These are phyloP conservation scores for Girardinus metallicus DNA, from an alignment of 2,797 vertebrate genomes.

Conservation along the genomic window DNA sequence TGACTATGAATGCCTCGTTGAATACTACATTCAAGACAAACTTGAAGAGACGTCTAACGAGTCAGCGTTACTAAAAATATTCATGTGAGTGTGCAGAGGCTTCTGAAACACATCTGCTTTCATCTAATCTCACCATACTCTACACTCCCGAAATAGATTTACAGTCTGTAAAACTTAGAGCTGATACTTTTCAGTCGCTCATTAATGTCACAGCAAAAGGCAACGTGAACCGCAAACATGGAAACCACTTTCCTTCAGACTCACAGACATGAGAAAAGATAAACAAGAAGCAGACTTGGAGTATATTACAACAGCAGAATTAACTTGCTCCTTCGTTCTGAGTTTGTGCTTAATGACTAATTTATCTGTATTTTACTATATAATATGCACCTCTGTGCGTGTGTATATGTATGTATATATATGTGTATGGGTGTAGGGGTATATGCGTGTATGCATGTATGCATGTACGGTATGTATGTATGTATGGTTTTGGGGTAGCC, in stretches of 20 bases:
- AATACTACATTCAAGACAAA: background rate
- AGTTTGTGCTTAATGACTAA: background rate
- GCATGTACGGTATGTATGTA: too few relatives aligned
- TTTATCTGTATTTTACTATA: background rate
- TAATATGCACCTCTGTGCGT: background rate
- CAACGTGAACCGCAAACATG: constrained; percentile 1
- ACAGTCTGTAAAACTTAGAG: background rate
- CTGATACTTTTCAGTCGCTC: constrained; percentile 13
- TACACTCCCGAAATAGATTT: constrained; percentile 22
- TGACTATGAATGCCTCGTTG: background rate
- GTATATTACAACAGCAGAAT: background rate
- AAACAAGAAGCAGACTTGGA: background rate
- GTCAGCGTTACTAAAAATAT: background rate
- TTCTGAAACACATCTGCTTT: background rate
- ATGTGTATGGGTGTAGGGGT: too few relatives aligned
- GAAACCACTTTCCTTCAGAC: background rate
- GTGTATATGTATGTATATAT: too few relatives aligned
- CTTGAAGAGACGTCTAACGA: constrained; percentile 3
- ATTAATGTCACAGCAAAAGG: constrained; percentile 18
- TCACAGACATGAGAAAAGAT: background rate
- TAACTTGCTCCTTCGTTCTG: background rate
- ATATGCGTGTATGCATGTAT: too few relatives aligned
- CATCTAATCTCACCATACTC: constrained; percentile 16
- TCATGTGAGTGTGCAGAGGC: background rate
- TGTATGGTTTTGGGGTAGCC: constrained; percentile 16